Evolutionary conservation across 1,140 invertebrate genomes (phyloP).

Genomic region (Danaus plexippus): DNA sequence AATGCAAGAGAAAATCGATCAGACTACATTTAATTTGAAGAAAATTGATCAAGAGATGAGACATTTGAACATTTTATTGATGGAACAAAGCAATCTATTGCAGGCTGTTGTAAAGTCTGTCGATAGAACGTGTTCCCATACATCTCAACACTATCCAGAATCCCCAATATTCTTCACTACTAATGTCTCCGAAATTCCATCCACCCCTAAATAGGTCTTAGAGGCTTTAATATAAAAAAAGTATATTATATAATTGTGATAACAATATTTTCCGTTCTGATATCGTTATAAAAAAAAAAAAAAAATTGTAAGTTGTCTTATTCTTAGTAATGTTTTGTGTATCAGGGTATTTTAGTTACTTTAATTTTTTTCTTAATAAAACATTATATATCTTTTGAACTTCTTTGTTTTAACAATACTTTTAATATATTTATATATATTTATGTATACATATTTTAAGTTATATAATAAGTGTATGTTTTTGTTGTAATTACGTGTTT

Average conservation of each 20-base stretch:
- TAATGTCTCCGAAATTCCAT: conserved; percentile 27
- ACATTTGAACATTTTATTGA: conserved; percentile 50
- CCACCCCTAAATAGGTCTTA: neutral
- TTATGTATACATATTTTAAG: no score
- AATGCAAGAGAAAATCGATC: conserved; percentile 64
- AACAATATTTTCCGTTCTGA: neutral
- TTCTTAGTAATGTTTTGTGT: no score
- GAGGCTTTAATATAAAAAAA: conserved; percentile 5
- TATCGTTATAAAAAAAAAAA: neutral
- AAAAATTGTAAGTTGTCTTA: no score
- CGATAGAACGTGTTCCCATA: conserved; percentile 27
- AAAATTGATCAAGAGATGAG: conserved; percentile 65
- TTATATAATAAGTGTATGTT: no score
- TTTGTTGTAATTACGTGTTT: no score
- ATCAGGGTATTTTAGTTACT: conserved; percentile 7
- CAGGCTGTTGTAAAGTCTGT: conserved; percentile 46
- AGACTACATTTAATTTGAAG: conserved; percentile 62
- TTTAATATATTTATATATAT: no score
- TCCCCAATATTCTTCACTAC: conserved; percentile 46
- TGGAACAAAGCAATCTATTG: conserved; percentile 53
- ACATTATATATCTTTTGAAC: no score
- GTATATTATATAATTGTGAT: neutral
- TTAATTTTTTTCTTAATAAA: no score
- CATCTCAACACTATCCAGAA: conserved; percentile 30
- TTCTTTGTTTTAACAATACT: no score